Base-by-base conservation (phyloP, 2,797 vertebrate genomes). In the Mormyrops attenuatus region DNA sequence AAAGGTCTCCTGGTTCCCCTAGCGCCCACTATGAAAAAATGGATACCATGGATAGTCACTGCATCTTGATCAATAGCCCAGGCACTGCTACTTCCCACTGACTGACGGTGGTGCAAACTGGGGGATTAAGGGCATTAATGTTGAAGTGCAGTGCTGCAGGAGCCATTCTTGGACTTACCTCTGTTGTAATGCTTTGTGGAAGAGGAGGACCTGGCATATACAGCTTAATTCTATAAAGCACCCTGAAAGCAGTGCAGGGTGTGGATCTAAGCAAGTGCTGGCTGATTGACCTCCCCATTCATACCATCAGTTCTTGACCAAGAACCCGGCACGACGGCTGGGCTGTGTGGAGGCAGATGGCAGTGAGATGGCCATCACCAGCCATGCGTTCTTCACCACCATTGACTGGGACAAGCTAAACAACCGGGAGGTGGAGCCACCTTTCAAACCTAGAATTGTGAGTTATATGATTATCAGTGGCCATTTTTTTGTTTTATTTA, bases 391-490 rank as follows among this genome's bases (percentile, higher is more conserved):
- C 95, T 99, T 99, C 93, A 92, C 93, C 11, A 93, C 92, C 90
- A 96, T 99, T 6, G 95, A 99, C 92, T 99, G 99, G 99, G 96
- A 97, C 88, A 96, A 97, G 90, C 95, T 99, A 88, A 97, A 98
- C 93, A 95, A 94, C 77, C 96, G 97, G 91, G 97, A 97, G 91
- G 92, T 99, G 22, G 97, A 99, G 91, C 98, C 99, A 0, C 98
- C 98, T 0, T 99, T 99, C 95, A 97, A 97, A 90, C 99, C 98
- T 80, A 95, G 98, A 91, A 99, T 99, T 9, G 99, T 99, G 95
- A 94, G 98, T 97, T 7, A 4, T 88, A 0, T 57, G 49, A 22
- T 41, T 34, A 84, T 17, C 38, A 6, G 30, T n/a, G 1, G 20
- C 69, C 50, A n/a, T 20, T 49, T 20, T 11, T 34, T 73, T n/a